A percentile compares a stretch with the other conserved stretches of the same genome.
These are phyloP conservation scores for Neocrepidodera transversa DNA, from an alignment of 2,888 invertebrate genomes.

Conservation along the genomic window DNA sequence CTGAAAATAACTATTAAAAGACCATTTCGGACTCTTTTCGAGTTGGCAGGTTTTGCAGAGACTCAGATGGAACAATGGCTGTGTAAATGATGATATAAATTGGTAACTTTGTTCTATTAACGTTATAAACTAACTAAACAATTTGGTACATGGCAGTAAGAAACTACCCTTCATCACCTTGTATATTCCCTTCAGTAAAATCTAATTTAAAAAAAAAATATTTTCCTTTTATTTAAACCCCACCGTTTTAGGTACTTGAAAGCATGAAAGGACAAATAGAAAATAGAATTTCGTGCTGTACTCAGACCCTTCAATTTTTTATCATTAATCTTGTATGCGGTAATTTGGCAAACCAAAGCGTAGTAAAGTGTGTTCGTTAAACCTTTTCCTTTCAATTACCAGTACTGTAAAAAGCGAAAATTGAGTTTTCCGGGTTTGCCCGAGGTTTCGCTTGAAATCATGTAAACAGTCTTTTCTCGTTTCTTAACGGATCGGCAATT, in stretches of 20 bases:
- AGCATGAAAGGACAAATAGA: constrained; percentile 1
- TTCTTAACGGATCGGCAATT: constrained; percentile 11
- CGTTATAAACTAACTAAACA: no score
- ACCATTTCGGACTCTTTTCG: no score
- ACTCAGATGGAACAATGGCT: no score
- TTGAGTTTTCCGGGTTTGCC: constrained; percentile 24
- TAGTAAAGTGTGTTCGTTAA: constrained; percentile 28
- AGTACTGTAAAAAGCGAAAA: constrained; percentile 28
- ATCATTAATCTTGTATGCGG: constrained; percentile 29
- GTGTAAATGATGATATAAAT: no score
- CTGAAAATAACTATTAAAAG: no score
- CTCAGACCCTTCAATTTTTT: constrained; percentile 12
- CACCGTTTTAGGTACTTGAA: not conserved
- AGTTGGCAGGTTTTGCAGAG: no score
- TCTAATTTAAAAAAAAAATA: no score
- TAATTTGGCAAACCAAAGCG: constrained; percentile 31
- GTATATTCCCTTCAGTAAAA: no score
- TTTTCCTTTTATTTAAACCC: not conserved
- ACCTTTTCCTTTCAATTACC: constrained; percentile 34
- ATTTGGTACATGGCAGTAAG: no score
- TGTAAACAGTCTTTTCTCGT: constrained; percentile 17
- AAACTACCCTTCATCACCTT: no score
- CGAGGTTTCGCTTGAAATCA: constrained; percentile 16
- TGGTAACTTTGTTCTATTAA: no score
- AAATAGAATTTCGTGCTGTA: constrained; percentile 1